Percentiles rank a stretch among this genome's conserved stretches.
Evolutionary conservation across 2,888 invertebrate genomes (phyloP).

Genomic region (Dynastes maya): DNA sequence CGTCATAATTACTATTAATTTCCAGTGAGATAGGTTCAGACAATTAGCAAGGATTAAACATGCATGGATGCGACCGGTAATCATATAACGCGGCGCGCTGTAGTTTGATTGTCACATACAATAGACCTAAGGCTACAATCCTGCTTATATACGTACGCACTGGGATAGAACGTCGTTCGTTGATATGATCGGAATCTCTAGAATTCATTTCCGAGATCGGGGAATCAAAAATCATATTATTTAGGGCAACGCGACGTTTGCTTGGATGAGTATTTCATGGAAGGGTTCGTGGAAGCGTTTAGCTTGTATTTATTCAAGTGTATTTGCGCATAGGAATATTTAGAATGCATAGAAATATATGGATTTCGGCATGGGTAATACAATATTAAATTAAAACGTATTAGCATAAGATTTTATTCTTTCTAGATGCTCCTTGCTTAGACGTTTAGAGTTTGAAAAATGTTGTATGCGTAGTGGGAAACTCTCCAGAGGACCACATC

Average conservation of each 20-base stretch:
- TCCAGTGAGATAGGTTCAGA: slow-evolving; percentile 56
- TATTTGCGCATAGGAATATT: no score
- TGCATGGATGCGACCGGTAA: slow-evolving; percentile 45
- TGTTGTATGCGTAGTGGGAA: no score
- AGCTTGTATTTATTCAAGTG: no score
- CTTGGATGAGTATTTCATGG: background rate
- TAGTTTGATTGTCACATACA: slow-evolving; percentile 50
- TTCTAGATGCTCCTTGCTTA: no score
- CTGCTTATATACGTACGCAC: slow-evolving; percentile 12
- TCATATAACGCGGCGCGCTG: slow-evolving; percentile 41
- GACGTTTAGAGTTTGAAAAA: no score
- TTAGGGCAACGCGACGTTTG: background rate
- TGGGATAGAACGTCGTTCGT: background rate
- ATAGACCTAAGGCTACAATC: slow-evolving; percentile 47
- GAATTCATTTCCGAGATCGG: slow-evolving; percentile 34
- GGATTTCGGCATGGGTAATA: no score
- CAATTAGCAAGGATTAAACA: slow-evolving; percentile 57
- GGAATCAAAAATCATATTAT: slow-evolving; percentile 21
- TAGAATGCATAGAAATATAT: no score
- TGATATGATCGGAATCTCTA: slow-evolving; percentile 47
- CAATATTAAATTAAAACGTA: no score
- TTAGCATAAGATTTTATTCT: no score
- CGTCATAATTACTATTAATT: slow-evolving; percentile 58
- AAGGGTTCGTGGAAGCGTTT: background rate
- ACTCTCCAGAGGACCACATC: no score